Conservation (phyloP, 2,888 invertebrate species). For the Aleiodes alternator region DNA sequence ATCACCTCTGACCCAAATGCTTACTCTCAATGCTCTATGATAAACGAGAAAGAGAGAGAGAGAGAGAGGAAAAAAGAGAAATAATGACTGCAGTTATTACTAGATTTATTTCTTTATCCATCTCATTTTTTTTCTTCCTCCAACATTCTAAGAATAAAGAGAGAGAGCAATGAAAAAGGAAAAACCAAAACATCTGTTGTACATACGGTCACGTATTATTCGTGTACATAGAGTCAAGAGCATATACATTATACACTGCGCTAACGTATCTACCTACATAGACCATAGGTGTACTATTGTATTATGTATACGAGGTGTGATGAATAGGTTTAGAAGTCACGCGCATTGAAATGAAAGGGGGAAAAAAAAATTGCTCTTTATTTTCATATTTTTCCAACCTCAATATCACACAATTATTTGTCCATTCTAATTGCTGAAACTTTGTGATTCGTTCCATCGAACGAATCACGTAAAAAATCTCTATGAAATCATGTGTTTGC, state of each 20-base stretch:
- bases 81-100: neutral
- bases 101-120: slow-evolving; percentile 5
- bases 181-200: slow-evolving; percentile 36
- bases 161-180: neutral
- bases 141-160: no score
- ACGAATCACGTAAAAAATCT: no score
- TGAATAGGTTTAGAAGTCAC: slow-evolving; percentile 21
- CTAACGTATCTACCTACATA: slow-evolving; percentile 27
- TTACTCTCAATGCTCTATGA: slow-evolving; percentile 1
- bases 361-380: slow-evolving; percentile 15
- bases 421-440: neutral
- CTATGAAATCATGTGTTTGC: no score
- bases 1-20: slow-evolving; percentile 14
- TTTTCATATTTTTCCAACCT: neutral
- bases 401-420: neutral
- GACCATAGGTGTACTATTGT: slow-evolving; percentile 36
- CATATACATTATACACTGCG: slow-evolving; percentile 32
- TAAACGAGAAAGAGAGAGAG: neutral
- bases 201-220: slow-evolving; percentile 31
- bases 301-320: slow-evolving; percentile 33
- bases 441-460: no score
- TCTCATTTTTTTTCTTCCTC: slow-evolving; percentile 13
- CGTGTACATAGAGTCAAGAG: slow-evolving; percentile 19
- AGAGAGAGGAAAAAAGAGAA: neutral
- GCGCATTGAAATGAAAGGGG: slow-evolving; percentile 1